Evolutionary conservation across 1,140 invertebrate species (phyloP), one percentile per base, ranked within the genome.

Genomic region (Procambarus virginalis): DNA sequence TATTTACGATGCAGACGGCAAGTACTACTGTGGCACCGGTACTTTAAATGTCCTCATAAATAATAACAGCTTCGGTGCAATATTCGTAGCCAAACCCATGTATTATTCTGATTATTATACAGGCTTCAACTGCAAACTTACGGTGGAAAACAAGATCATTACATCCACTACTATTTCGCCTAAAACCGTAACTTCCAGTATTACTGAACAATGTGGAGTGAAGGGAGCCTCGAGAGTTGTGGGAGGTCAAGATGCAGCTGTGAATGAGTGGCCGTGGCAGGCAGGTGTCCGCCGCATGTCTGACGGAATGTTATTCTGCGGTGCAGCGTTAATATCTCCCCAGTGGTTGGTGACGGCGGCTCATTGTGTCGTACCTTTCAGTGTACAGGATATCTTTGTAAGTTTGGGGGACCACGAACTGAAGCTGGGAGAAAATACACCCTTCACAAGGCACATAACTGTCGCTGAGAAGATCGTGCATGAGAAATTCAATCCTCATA

Each of bases 291-390:
- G 83, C 12, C 45, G n/a, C 17, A 45, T 70, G 8, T 17, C 20
- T 9, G 45, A 81, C 73, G 93, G 93, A 51, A 55, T 46, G 17
- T 20, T 84, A 14, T 93, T 94, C 77, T 95, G 94, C 91, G 94
- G 94, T 2, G 94, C 94, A n/a, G 93, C 94, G 6, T 90, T 95
- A 0, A 93, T 95, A 6, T 86, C 93, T 58, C 60, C 89, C 4
- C 92, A 93, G 34, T 95, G 94, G 94, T 93, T 95, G 10, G 75
- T 94, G 20, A 94, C 94, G 6, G 94, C 94, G 1, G 94, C 94
- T 12, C 94, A 95, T 86, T 95, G 94, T 91, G 68, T 90, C 10
- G 48, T 60, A 17, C 46, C 8, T 9, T 85, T 81, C 22, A 20
- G 2, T 3, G 10, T 10, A 14, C 17, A 34, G 2, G 83, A 84